Evolutionary conservation across 2,113 vertebrate genomes (phyloP).

Genomic region (Cranoglanis bouderius): DNA sequence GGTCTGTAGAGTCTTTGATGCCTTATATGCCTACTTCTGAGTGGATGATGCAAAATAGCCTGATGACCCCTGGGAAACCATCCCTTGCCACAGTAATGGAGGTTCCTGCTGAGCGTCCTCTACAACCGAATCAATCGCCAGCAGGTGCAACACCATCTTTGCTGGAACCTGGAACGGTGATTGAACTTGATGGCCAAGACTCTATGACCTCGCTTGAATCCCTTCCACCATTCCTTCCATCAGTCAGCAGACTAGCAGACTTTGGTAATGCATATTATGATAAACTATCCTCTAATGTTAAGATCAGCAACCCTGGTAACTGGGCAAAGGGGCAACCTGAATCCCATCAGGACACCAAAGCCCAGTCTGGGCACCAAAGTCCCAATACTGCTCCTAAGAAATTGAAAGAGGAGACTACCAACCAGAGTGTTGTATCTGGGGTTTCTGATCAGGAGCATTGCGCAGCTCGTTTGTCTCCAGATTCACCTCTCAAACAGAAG

Average conservation of each 20-base stretch:
- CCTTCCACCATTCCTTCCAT: conserved; percentile 67
- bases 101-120: not conserved
- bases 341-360: conserved; percentile 44
- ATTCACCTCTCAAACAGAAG: conserved; percentile 40
- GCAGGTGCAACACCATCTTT: not conserved
- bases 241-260: conserved; percentile 67
- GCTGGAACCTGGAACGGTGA: not conserved
- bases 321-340: conserved; percentile 41
- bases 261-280: conserved; percentile 60
- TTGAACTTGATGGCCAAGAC: conserved; percentile 57
- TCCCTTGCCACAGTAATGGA: conserved; percentile 6
- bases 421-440: conserved; percentile 50
- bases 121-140: not conserved
- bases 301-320: conserved; percentile 31
- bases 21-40: conserved; percentile 59
- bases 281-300: conserved; percentile 54
- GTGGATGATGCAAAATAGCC: conserved; percentile 46
- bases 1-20: conserved; percentile 66
- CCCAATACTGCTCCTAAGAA: not conserved
- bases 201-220: conserved; percentile 62
- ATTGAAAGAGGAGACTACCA: conserved; percentile 54
- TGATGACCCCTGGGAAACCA: conserved; percentile 35
- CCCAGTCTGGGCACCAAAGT: conserved; percentile 26
- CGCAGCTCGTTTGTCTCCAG: conserved; percentile 19
- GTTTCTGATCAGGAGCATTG: conserved; percentile 62